Conservation (phyloP, 2,113 vertebrate genomes). For the Aphyosemion australe region DNA sequence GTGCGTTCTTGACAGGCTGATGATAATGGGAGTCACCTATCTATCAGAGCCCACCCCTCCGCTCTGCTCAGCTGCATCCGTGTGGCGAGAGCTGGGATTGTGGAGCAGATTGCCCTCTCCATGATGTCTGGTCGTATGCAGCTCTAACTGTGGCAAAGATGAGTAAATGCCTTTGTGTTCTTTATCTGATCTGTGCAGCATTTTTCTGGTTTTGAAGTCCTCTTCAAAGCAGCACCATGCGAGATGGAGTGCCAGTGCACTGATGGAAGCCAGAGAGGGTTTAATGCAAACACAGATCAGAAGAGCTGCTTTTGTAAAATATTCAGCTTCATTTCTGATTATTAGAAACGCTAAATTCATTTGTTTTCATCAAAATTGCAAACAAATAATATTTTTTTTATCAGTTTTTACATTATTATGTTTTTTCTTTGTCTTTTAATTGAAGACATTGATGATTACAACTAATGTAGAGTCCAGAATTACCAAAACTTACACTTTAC, state of each 20-base stretch:
- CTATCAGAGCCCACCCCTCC: conserved; percentile 77
- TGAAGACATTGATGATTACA: background rate
- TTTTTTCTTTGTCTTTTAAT: background rate
- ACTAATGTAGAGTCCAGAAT: background rate
- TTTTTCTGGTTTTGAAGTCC: conserved; percentile 56
- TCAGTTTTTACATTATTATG: too few relatives aligned
- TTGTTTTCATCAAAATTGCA: too few relatives aligned
- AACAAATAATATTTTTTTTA: too few relatives aligned
- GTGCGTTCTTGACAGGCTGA: conserved; percentile 76
- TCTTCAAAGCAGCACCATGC: conserved; percentile 65
- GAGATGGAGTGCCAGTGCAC: conserved; percentile 53
- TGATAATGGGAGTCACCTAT: conserved; percentile 79
- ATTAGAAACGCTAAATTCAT: background rate
- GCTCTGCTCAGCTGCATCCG: conserved; percentile 41
- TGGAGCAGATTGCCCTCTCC: conserved; percentile 52
- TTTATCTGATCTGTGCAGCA: conserved; percentile 63
- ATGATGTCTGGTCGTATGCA: conserved; percentile 62
- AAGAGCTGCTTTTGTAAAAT: conserved; percentile 36
- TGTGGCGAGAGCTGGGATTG: conserved; percentile 39
- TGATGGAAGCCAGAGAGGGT: conserved; percentile 56
- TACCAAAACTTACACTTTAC: background rate
- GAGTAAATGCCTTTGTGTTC: conserved; percentile 68
- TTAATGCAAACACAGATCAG: conserved; percentile 26
- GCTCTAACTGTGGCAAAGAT: conserved; percentile 50
- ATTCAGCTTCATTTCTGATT: background rate